These are phyloP conservation scores for Rhinatrema bivittatum DNA, from an alignment of 2,797 vertebrate species.

Conservation along the genomic window DNA sequence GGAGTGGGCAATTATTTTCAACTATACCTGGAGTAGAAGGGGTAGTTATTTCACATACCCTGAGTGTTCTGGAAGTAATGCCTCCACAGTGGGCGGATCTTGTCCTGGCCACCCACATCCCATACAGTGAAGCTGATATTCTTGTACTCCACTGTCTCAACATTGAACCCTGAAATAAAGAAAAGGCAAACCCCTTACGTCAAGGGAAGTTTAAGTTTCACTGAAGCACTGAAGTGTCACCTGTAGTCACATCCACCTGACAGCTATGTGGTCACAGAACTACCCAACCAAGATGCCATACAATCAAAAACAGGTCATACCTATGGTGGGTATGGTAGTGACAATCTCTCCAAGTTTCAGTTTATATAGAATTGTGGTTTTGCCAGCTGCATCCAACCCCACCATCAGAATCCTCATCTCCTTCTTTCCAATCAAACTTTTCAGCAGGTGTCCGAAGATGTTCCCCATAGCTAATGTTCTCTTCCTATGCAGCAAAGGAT, in stretches of 20 bases:
- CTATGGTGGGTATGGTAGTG: slow-evolving; percentile 94
- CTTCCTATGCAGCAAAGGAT: too few relatives aligned
- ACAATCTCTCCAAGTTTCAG: slow-evolving; percentile 94
- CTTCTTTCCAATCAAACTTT: slow-evolving; percentile 94
- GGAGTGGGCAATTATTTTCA: too few relatives aligned
- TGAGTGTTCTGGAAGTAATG: slow-evolving; percentile 98
- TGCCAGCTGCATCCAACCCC: slow-evolving; percentile 89
- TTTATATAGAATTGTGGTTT: slow-evolving; percentile 96
- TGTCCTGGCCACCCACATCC: slow-evolving; percentile 97
- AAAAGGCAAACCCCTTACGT: slow-evolving; percentile 12
- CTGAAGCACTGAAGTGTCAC: too few relatives aligned
- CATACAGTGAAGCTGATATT: slow-evolving; percentile 98
- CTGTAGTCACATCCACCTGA: background rate
- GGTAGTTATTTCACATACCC: too few relatives aligned
- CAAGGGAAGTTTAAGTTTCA: too few relatives aligned
- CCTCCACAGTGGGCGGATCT: slow-evolving; percentile 93
- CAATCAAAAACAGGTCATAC: too few relatives aligned
- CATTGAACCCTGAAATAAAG: slow-evolving; percentile 77
- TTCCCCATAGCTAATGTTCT: slow-evolving; percentile 96
- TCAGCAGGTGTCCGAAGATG: slow-evolving; percentile 88
- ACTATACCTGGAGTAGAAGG: too few relatives aligned
- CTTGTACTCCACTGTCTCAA: slow-evolving; percentile 96
- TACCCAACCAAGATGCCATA: too few relatives aligned
- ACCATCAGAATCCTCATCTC: slow-evolving; percentile 98
- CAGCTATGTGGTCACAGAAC: too few relatives aligned